These are phyloP conservation scores for Nomada ruficornis DNA, from an alignment of 2,888 invertebrate genomes.

Conservation along the genomic window DNA sequence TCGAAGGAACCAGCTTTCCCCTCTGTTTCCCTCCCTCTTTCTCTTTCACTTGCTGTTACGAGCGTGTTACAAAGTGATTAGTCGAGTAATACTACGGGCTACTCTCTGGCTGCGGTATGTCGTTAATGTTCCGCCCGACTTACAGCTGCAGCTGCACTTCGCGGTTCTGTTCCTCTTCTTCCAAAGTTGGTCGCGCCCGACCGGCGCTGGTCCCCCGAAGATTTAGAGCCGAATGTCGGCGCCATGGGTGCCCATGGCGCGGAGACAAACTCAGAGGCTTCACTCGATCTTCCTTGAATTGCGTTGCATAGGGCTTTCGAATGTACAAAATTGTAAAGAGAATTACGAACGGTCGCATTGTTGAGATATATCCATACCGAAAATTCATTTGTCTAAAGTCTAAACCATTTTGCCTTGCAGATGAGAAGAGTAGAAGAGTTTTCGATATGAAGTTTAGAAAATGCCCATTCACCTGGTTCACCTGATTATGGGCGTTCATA, in stretches of 20 bases:
- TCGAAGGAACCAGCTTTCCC: constrained; percentile 55
- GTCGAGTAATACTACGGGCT: constrained; percentile 76
- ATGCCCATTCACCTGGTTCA: not conserved
- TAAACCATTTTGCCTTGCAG: not conserved
- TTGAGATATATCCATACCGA: too few species aligned
- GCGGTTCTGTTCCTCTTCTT: constrained; percentile 56
- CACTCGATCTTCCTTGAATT: not conserved
- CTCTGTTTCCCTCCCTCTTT: constrained; percentile 3
- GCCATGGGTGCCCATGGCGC: not conserved
- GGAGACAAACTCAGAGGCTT: constrained; percentile 9
- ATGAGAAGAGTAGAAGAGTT: not conserved
- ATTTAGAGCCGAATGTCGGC: constrained; percentile 28
- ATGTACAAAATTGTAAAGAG: not conserved
- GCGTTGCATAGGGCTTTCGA: not conserved
- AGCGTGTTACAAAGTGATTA: constrained; percentile 80
- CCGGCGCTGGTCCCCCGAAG: constrained; percentile 20
- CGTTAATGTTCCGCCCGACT: constrained; percentile 67
- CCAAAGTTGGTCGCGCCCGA: constrained; percentile 57
- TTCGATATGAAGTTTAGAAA: not conserved
- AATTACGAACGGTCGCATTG: not conserved
- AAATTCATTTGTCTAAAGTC: not conserved
- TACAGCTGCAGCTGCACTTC: constrained; percentile 67
- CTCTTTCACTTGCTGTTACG: constrained; percentile 49
- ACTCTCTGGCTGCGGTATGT: constrained; percentile 63
- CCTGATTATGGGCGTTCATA: too few species aligned